Conservation (phyloP, 2,113 vertebrate species). For the Triplophysa siluroides region DNA sequence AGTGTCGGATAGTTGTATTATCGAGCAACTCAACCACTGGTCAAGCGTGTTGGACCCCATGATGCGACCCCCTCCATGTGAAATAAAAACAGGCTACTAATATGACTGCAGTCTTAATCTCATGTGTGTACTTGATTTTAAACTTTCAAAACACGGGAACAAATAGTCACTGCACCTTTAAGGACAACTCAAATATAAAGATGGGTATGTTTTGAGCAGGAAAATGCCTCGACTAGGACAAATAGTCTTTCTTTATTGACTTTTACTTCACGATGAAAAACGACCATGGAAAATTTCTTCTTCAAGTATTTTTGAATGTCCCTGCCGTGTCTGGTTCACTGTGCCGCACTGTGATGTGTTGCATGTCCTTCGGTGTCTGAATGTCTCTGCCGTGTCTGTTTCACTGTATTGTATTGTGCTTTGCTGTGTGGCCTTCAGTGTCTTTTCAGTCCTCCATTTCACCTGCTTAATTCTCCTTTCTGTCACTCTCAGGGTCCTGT, state of each 20-base stretch:
- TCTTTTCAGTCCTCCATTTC: conserved; percentile 9
- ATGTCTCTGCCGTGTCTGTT: neutral
- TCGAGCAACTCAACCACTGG: no score
- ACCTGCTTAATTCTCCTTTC: conserved; percentile 2
- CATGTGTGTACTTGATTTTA: neutral
- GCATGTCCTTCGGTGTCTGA: conserved; percentile 7
- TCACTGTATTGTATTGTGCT: neutral
- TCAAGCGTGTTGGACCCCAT: no score
- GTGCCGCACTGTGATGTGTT: neutral
- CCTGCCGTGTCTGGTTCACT: neutral
- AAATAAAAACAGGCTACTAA: neutral
- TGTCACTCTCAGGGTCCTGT: conserved; percentile 12
- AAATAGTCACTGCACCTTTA: neutral
- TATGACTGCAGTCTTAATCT: no score
- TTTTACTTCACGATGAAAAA: neutral
- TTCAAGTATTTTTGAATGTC: neutral
- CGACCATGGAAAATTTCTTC: neutral
- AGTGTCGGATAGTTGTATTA: no score
- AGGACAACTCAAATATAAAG: neutral
- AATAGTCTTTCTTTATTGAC: neutral
- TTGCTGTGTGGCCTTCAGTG: conserved; percentile 4
- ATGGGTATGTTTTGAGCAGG: neutral
- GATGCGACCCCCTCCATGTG: neutral
- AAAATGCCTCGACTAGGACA: neutral
- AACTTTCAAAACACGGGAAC: neutral